Base-by-base conservation (phyloP, 2,797 vertebrate species). In the Squalus acanthias region DNA sequence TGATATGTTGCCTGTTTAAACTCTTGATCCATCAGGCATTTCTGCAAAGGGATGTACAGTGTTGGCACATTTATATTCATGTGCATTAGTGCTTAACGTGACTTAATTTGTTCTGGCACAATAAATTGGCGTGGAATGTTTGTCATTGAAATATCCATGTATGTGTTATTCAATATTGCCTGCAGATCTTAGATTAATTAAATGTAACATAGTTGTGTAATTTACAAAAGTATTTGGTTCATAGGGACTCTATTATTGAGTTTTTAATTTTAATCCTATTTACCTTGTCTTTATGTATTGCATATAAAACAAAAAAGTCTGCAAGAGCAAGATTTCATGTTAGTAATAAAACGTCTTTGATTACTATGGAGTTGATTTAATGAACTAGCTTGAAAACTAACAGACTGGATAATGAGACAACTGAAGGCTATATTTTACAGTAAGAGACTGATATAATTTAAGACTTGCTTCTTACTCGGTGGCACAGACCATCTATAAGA, bases 381-480 rank as follows among this genome's bases (percentile, higher is more conserved):
- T 29, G 88, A 57, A 74, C 50, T 57, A 76, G 50, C 69, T 74
- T 53, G 50, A 76, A 74, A 76, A 57, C 57, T 72, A 95, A 72
- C 39, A 70, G 70, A 70, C 24, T 76, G 50, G 24, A 53, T 76
- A 95, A 76, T 76, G 6, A 95, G 94, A 57, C 46, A 74, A 57
- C 17, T 95, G 39, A 22, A 95, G 39, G 22, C 13, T 60, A 20
- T 72, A 67, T 91, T 85, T 65, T 70, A 50, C 92, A 70, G 26
- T 95, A 72, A 39, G 63, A 70, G 12, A 50, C 69, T 95, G 69
- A 95, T 95, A 65, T 92, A 50, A 95, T 95, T 53, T 95, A 50
- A 74, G 50, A 74, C 10, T 74, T 95, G 24, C 74, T 72, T 50
- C 93, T 74, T 74, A 76, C 13, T 95, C 65, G n/a, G 22, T 65